Evolutionary conservation across 23 tunicate genomes (phyloP).

Genomic region (Halocynthia roretzi): DNA sequence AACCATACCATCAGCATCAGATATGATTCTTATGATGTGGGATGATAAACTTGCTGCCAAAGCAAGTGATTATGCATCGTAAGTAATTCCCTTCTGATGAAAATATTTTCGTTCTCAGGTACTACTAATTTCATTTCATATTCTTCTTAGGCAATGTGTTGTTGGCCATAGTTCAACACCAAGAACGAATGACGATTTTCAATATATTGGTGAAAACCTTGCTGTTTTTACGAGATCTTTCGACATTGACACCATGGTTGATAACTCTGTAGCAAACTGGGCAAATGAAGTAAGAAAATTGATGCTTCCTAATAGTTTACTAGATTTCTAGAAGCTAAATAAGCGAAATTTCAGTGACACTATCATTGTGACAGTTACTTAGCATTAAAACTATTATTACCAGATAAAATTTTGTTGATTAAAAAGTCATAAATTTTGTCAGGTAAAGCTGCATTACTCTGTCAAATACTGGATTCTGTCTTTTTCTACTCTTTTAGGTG

Average conservation of each 20-base stretch:
- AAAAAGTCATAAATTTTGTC: no score
- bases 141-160: conserved; percentile 9
- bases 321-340: no score
- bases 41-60: conserved; percentile 13
- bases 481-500: no score
- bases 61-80: neutral
- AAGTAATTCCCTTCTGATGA: neutral
- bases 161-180: neutral
- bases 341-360: neutral
- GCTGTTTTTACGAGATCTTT: neutral
- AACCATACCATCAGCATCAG: neutral
- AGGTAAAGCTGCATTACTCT: no score
- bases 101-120: neutral
- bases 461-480: no score
- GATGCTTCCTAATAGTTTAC: no score
- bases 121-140: neutral
- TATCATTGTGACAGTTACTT: no score
- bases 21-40: conserved; percentile 14
- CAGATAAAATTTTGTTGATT: no score
- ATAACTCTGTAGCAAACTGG: neutral
- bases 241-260: neutral
- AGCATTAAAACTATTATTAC: no score
- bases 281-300: neutral
- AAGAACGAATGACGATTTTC: neutral
- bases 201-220: neutral